A percentile compares a stretch with the other conserved stretches of the same genome.
Evolutionary conservation across 2,888 invertebrate genomes (phyloP).

Genomic region (Eurytoma adleriae): DNA sequence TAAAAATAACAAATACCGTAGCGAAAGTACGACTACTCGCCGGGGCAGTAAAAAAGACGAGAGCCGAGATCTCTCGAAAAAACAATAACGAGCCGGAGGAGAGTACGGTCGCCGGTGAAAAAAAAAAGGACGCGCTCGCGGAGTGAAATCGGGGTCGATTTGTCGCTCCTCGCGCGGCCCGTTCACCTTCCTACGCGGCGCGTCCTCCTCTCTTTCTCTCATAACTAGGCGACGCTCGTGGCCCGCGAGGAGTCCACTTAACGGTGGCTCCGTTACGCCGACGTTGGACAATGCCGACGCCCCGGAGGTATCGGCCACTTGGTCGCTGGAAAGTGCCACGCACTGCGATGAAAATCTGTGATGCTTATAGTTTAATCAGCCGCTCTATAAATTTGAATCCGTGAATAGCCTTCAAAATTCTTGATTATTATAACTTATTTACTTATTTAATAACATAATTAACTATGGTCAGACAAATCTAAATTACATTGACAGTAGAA

Average conservation of each 20-base stretch:
- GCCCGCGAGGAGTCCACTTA: slow-evolving; percentile 18
- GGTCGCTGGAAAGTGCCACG: too few relatives aligned
- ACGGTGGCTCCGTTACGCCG: slow-evolving; percentile 60
- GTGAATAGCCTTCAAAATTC: too few relatives aligned
- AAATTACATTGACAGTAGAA: too few relatives aligned
- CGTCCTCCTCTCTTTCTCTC: slow-evolving; percentile 7
- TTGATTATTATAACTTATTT: too few relatives aligned
- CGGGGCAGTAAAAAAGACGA: background rate
- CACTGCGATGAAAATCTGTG: too few relatives aligned
- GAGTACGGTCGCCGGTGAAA: background rate
- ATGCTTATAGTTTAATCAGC: too few relatives aligned
- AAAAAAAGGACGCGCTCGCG: background rate
- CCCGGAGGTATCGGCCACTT: too few relatives aligned
- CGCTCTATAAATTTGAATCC: too few relatives aligned
- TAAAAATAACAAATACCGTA: background rate
- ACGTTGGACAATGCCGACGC: slow-evolving; percentile 61
- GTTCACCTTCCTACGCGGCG: background rate
- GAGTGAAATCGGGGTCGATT: slow-evolving; percentile 46
- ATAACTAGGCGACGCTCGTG: slow-evolving; percentile 22
- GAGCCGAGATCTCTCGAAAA: background rate
- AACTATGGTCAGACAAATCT: too few relatives aligned
- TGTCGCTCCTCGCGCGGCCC: slow-evolving; percentile 10
- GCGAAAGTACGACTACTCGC: background rate
- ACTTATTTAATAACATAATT: too few relatives aligned
- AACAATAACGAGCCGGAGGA: slow-evolving; percentile 8